These are phyloP conservation scores for Bombyx mandarina DNA, from an alignment of 1,140 invertebrate genomes.

Conservation along the genomic window DNA sequence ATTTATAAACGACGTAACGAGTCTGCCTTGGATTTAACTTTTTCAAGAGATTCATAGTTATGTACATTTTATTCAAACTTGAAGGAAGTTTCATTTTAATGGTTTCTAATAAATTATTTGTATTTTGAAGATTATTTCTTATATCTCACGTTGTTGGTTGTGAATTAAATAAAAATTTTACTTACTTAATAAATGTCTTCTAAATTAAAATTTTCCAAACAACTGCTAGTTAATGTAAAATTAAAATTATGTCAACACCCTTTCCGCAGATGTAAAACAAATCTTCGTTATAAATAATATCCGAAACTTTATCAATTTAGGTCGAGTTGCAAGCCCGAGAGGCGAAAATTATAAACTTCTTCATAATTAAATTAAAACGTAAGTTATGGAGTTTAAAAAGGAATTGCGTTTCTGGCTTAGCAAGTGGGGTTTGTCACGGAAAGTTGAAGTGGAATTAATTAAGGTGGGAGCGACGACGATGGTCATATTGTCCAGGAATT, in stretches of 20 bases:
- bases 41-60: too few relatives aligned
- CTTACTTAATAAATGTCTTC: too few relatives aligned
- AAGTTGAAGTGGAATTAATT: constrained; percentile 55
- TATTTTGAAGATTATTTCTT: too few relatives aligned
- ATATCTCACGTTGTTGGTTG: too few relatives aligned
- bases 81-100: too few relatives aligned
- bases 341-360: constrained; percentile 53
- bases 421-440: constrained; percentile 28
- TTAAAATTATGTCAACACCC: constrained; percentile 25
- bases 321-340: constrained; percentile 31
- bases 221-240: too few relatives aligned
- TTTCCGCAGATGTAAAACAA: constrained; percentile 21
- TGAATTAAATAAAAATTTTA: too few relatives aligned
- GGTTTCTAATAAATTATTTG: too few relatives aligned
- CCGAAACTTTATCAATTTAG: constrained; percentile 59
- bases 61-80: too few relatives aligned
- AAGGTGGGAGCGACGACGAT: constrained; percentile 17
- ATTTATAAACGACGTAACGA: too few relatives aligned
- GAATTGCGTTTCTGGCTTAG: constrained; percentile 48
- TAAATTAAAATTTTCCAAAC: too few relatives aligned
- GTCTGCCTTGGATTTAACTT: too few relatives aligned
- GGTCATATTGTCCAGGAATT: neutral
- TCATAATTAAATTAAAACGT: constrained; percentile 62
- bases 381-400: constrained; percentile 61
- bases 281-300: constrained; percentile 57